phyloP scores from a whole-genome alignment of 2,113 vertebrate genomes.

The Odocoileus virginianus region DNA sequence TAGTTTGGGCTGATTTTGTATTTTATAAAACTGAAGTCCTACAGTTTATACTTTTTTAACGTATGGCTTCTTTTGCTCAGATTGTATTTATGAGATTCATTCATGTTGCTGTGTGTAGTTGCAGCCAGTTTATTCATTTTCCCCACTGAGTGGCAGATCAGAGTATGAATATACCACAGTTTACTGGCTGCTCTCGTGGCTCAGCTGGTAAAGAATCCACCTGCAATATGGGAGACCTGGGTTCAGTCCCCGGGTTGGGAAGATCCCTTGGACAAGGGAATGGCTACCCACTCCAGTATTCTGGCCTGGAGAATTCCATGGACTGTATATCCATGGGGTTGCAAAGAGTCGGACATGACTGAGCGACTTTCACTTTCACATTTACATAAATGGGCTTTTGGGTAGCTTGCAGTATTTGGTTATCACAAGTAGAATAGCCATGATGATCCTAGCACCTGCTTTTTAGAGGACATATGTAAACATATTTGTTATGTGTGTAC shows the following conservation, averaged over 20 bases:
- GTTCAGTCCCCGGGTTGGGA: not conserved
- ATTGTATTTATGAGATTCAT: not conserved
- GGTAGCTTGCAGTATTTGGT: not conserved
- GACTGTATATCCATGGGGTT: not conserved
- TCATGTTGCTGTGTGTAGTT: not conserved
- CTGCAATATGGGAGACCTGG: rapidly evolving
- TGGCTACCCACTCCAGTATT: not conserved
- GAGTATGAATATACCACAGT: not conserved
- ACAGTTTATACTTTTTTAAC: not conserved
- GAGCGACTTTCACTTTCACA: not conserved
- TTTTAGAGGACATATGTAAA: not conserved
- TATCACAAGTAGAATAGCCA: not conserved
- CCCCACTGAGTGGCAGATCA: not conserved
- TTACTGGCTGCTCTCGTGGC: not conserved
- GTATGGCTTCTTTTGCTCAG: not conserved
- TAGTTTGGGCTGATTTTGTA: not conserved
- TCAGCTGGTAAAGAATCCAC: not conserved
- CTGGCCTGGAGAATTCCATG: not conserved
- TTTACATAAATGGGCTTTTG: not conserved
- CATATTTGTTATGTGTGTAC: not conserved
- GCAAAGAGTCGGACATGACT: not conserved
- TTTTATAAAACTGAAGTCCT: not conserved
- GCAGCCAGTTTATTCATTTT: not conserved
- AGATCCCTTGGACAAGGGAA: not conserved
- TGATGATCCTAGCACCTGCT: not conserved